Conservation (phyloP, 2,113 vertebrate genomes). For the Acanthisitta chloris region DNA sequence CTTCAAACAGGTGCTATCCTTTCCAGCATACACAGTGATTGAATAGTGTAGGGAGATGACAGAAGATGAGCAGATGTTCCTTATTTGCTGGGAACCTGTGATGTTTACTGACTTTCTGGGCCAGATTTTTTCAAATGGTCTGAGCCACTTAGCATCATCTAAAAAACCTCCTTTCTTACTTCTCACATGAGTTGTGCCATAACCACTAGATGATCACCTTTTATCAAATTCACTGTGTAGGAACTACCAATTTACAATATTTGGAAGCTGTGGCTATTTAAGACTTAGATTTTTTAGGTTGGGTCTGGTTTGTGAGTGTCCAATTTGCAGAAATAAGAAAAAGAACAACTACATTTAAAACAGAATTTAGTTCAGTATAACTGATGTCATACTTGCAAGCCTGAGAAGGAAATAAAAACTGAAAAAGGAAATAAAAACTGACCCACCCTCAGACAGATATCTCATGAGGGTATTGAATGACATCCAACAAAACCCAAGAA, state of each 20-base stretch:
- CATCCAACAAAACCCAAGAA: neutral
- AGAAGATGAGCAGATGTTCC: neutral
- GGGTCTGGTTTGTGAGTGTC: neutral
- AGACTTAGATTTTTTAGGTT: neutral
- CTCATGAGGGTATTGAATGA: neutral
- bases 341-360: neutral
- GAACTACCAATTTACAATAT: neutral
- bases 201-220: neutral
- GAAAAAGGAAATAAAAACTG: neutral
- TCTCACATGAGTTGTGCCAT: neutral
- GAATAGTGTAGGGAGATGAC: neutral
- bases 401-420: neutral
- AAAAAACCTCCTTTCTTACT: neutral
- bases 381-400: neutral
- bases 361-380: neutral
- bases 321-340: neutral
- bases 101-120: neutral
- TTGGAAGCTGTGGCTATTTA: neutral
- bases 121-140: neutral
- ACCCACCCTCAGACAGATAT: neutral
- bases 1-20: neutral
- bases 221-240: neutral
- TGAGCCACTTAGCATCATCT: neutral
- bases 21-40: neutral
- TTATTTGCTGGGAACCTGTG: neutral